Base-by-base conservation (phyloP, 2,888 invertebrate species). In the Amphimallon solstitiale region DNA sequence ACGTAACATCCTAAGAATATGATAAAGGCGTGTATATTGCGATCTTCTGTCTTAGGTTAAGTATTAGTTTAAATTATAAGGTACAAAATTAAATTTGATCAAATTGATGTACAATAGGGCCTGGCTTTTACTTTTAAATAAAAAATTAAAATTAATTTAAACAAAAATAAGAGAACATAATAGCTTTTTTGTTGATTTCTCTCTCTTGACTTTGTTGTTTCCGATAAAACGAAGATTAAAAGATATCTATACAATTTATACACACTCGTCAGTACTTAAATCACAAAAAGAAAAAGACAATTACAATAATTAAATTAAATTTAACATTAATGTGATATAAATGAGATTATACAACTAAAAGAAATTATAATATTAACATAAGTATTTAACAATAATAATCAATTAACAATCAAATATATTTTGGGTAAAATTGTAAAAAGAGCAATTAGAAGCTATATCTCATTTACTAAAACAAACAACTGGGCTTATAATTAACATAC, bases 291-390 rank as follows among this genome's bases (percentile, higher is more conserved):
- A 52, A 12, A 49, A 5, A 34, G 34, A 49, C 14, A 29, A 29
- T 49, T 23, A 12, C n/a, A 4, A 46, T 46, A 9, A n/a, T 21
- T 5, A 51, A 51, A 51, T 34, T 7, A 51, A 34, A 51, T 35
- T 51, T 51, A 9, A 51, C 35, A 51, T 35, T 37, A 15, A 9
- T 29, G 29, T 3, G 5, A 51, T 51, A 51, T 29, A 51, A 51
- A 51, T 51, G 51, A 51, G 35, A 51, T 51, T 51, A 51, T 51
- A 34, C 38, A 56, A 56, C 40, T 40, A 56, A 56, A 54, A 10
- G 35, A 59, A 60, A 23, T 21, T 38, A 59, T 21, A 43, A 59
- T 45, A 59, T 40, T 29, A 29, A 40, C 14, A 43, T 43, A 43
- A 43, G 12, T n/a, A 23, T 9, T 12, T 23, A 43, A 59, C 34